Conservation (phyloP, 2,113 vertebrate species). For the Callithrix jacchus region DNA sequence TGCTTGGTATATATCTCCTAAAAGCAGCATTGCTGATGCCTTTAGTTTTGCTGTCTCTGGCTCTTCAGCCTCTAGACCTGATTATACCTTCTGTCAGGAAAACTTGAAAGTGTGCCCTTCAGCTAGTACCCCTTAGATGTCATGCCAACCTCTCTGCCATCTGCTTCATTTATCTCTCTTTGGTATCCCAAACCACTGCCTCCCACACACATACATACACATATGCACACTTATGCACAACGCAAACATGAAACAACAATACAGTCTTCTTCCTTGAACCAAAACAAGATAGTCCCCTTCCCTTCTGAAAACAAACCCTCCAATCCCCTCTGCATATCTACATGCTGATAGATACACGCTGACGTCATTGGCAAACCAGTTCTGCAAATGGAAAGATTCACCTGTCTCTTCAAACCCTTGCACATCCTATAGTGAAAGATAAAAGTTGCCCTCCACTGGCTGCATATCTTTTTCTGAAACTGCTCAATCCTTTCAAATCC, state of each 20-base stretch:
- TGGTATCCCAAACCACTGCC: not conserved
- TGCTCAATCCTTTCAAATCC: not conserved
- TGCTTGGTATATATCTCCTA: not conserved
- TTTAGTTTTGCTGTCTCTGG: not conserved
- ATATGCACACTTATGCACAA: not conserved
- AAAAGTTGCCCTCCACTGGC: not conserved
- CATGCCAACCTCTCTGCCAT: not conserved
- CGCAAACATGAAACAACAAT: not conserved
- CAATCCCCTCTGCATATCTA: not conserved
- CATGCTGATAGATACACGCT: not conserved
- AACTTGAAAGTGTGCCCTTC: not conserved
- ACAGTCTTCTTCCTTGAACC: not conserved
- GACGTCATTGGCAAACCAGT: not conserved
- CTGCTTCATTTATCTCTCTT: not conserved
- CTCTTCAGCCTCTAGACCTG: not conserved
- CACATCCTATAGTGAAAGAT: not conserved
- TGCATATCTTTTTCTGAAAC: not conserved
- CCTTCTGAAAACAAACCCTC: not conserved
- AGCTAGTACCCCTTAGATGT: not conserved
- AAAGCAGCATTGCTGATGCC: not conserved
- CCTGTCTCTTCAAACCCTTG: not conserved
- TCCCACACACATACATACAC: not conserved
- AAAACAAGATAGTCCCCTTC: constrained; percentile 1
- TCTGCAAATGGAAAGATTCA: not conserved
- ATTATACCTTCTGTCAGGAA: not conserved